Evolutionary conservation across 37 sponge, comb jelly and placozoan genomes (phyloP).

Genomic region (Bolinopsis microptera): DNA sequence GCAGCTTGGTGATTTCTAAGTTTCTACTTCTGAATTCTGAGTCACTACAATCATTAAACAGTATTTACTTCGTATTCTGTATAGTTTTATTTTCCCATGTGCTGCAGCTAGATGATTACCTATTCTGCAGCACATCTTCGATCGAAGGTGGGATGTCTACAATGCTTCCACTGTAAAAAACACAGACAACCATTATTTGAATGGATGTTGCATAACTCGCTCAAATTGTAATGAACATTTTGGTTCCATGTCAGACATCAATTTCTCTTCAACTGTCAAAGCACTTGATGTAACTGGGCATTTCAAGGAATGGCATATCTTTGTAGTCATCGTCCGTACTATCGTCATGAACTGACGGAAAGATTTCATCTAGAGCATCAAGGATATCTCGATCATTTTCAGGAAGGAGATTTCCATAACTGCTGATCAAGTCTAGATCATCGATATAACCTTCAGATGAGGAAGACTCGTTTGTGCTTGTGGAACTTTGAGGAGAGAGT

Average conservation of each 20-base stretch:
- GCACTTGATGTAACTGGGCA: neutral
- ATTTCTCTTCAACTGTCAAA: neutral
- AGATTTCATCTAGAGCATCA: conserved; percentile 29
- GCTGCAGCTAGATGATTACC: neutral
- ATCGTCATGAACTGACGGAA: neutral
- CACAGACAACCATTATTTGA: too few relatives aligned
- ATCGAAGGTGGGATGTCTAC: too few relatives aligned
- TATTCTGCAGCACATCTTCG: neutral
- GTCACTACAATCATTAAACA: neutral
- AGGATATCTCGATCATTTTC: conserved; percentile 3
- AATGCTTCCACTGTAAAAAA: too few relatives aligned
- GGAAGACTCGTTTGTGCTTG: neutral
- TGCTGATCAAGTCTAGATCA: neutral
- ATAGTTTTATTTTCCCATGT: neutral
- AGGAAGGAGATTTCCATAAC: neutral
- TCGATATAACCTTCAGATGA: neutral
- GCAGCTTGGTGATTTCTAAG: too few relatives aligned
- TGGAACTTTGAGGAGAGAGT: neutral
- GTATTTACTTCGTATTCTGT: neutral
- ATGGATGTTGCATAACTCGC: too few relatives aligned
- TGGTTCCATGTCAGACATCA: too few relatives aligned
- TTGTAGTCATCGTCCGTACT: neutral
- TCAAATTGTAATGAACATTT: too few relatives aligned
- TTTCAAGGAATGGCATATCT: conserved; percentile 2
- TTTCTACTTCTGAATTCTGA: neutral